These are phyloP conservation scores for Thamnaconus septentrionalis DNA, from an alignment of 2,113 vertebrate species.

Conservation along the genomic window DNA sequence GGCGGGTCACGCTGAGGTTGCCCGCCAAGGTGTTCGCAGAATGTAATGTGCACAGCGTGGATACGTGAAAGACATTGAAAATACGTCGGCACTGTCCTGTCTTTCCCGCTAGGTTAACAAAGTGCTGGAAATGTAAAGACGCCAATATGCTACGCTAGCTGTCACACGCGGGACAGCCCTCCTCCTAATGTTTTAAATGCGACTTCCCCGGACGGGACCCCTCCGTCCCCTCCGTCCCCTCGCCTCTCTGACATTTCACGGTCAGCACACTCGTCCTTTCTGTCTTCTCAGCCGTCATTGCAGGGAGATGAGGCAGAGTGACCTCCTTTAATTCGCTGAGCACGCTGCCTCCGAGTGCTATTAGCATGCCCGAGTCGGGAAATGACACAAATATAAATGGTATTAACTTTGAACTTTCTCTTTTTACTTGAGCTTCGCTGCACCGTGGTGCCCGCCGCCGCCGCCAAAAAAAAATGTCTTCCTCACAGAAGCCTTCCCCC, in stretches of 20 bases:
- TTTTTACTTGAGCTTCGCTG: not conserved
- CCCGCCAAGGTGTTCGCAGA: conserved; percentile 35
- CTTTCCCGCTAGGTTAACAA: too few species aligned
- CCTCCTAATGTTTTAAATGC: too few species aligned
- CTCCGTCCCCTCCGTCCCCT: conserved; percentile 5
- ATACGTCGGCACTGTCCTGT: too few species aligned
- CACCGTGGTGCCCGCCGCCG: not conserved
- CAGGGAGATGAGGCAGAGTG: conserved; percentile 26
- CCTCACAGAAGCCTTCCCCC: too few species aligned
- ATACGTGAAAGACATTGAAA: too few species aligned
- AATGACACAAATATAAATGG: not conserved
- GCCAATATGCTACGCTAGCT: too few species aligned
- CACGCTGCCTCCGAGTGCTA: conserved; percentile 15
- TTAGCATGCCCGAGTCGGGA: conserved; percentile 26
- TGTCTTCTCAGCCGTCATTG: conserved; percentile 29
- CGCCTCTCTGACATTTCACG: conserved; percentile 17
- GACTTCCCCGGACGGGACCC: conserved; percentile 18
- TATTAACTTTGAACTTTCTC: not conserved
- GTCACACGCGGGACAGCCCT: too few species aligned
- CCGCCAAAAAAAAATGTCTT: not conserved
- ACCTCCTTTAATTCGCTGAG: conserved; percentile 26
- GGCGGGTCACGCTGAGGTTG: conserved; percentile 14
- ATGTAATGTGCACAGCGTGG: conserved; percentile 24
- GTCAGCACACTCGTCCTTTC: conserved; percentile 12
- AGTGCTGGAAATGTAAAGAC: too few species aligned